Evolutionary conservation across 2,888 invertebrate species (phyloP).

Genomic region (Spilarctia lutea): DNA sequence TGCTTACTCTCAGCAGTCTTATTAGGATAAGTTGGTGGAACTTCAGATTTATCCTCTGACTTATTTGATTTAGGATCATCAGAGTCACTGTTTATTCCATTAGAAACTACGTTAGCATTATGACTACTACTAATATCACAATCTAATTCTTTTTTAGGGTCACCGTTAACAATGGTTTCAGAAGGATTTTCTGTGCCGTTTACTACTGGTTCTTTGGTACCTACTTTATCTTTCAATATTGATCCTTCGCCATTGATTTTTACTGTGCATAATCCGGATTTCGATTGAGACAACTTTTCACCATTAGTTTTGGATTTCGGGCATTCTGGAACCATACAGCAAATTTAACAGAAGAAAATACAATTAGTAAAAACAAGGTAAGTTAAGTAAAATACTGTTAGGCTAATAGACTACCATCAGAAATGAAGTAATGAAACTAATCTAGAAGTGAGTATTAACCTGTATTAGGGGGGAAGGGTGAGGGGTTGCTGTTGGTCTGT

Average conservation of each 20-base stretch:
- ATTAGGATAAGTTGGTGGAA: constrained; percentile 59
- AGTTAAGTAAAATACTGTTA: constrained; percentile 7
- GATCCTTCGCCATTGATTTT: constrained; percentile 75
- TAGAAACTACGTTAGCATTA: constrained; percentile 83
- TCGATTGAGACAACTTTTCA: constrained; percentile 70
- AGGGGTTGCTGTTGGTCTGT: constrained; percentile 69
- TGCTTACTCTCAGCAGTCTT: constrained; percentile 66
- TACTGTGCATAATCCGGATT: constrained; percentile 61
- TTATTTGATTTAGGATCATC: constrained; percentile 77
- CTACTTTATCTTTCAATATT: constrained; percentile 68
- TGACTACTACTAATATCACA: constrained; percentile 86
- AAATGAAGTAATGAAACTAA: constrained; percentile 22
- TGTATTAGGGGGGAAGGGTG: constrained; percentile 73
- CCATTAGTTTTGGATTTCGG: constrained; percentile 69
- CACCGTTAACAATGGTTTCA: constrained; percentile 76
- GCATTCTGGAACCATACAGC: constrained; percentile 65
- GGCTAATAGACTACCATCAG: constrained; percentile 31
- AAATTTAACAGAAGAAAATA: neutral
- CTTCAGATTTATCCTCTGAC: constrained; percentile 70
- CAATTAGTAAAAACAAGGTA: neutral
- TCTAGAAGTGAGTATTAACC: constrained; percentile 60
- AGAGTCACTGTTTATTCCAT: constrained; percentile 79
- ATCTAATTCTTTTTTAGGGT: constrained; percentile 78
- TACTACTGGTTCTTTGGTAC: constrained; percentile 82
- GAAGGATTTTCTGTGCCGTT: constrained; percentile 74